Base-by-base conservation (phyloP, 23 tunicate species). In the Corella eumyota region DNA sequence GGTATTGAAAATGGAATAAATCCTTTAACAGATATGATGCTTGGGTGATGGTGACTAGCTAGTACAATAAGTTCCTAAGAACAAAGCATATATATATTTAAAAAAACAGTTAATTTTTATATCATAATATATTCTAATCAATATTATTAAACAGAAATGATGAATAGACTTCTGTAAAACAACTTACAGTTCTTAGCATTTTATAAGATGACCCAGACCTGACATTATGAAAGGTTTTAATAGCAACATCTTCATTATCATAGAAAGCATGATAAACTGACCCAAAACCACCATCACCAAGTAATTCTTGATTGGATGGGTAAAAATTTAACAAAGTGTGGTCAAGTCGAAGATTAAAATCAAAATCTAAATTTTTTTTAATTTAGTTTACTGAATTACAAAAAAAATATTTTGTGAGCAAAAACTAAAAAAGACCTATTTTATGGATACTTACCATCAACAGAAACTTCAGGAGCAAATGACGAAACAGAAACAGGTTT, bases 251-350 rank as follows among this genome's bases (percentile, higher is more conserved):
- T 36, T 46, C 62, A 1, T 36, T 46, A 9, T 65, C 59, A 53
- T 71, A 80, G 2, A 22, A 29, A 17, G 78, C 90, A 0, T 59
- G 78, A 47, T 70, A 80, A 22, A 80, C 90, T 0, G 71, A 53
- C 4, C 90, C 90, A 65, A 80, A 80, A 3, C 90, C 90, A 2
- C 90, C 90, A 15, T 61, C 90, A 20, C 90, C 90, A 24, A 80
- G 46, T 34, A 71, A 24, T 31, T 36, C 2, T 23, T 65, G 30
- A 3, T 78, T 36, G 58, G n/a, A 68, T 23, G 56, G 24, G 40
- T 69, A 64, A 53, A 78, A 78, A 2, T 45, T 30, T 24, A 78
- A 44, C 6, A 45, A 58, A 5, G 21, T 34, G 13, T 72, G 68
- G 32, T 71, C 61, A 15, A 80, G 56, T 20, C 48, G 58, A 4